Evolutionary conservation across 2,113 vertebrate species (phyloP).

Genomic region (Platysternon megacephalum): DNA sequence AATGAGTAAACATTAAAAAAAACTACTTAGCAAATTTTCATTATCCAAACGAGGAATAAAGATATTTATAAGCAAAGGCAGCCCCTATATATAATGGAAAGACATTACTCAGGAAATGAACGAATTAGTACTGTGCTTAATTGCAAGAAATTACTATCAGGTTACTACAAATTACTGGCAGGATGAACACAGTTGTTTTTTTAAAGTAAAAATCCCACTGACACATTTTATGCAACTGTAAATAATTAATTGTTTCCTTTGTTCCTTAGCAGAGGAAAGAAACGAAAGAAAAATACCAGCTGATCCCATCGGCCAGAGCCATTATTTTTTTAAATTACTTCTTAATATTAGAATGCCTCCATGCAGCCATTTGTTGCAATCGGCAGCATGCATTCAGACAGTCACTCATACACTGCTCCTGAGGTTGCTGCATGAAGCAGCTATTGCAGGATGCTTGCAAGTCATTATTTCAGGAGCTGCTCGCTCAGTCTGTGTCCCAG

Average conservation of each 20-base stretch:
- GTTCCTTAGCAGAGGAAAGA: slow-evolving; percentile 51
- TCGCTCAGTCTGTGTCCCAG: background rate
- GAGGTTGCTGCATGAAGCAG: background rate
- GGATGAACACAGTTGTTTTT: slow-evolving; percentile 55
- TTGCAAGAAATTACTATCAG: slow-evolving; percentile 73
- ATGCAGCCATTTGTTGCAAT: background rate
- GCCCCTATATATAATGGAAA: slow-evolving; percentile 78
- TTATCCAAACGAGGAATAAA: slow-evolving; percentile 74
- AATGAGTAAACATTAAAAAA: slow-evolving; percentile 77
- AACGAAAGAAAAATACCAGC: slow-evolving; percentile 9
- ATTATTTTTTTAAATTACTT: background rate
- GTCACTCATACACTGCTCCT: background rate
- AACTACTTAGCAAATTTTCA: slow-evolving; percentile 74
- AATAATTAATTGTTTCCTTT: slow-evolving; percentile 36
- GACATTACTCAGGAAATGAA: slow-evolving; percentile 75
- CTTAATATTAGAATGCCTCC: background rate
- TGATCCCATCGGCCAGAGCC: background rate
- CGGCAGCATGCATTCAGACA: background rate
- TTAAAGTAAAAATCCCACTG: slow-evolving; percentile 56
- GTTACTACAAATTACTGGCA: slow-evolving; percentile 72
- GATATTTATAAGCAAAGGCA: slow-evolving; percentile 73
- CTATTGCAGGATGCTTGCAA: background rate
- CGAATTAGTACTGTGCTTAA: slow-evolving; percentile 79
- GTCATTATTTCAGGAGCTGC: background rate
- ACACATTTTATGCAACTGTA: slow-evolving; percentile 42